These are phyloP conservation scores for Hydroisotoma schaefferi DNA, from an alignment of 2,888 invertebrate genomes.

Conservation along the genomic window DNA sequence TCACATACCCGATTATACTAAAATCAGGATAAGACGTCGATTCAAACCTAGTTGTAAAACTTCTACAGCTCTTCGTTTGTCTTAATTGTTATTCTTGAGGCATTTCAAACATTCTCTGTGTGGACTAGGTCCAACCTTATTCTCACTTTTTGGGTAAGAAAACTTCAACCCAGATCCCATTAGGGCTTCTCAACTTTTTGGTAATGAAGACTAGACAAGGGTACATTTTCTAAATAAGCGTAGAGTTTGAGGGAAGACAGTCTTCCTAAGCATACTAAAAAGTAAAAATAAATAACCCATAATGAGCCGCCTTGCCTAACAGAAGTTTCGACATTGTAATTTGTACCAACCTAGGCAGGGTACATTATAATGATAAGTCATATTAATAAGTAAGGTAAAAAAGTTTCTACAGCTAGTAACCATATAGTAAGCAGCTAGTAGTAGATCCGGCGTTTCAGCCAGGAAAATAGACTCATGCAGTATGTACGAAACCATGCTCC, in stretches of 20 bases:
- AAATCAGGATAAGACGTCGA: too few relatives aligned
- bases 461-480: too few relatives aligned
- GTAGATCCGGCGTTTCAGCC: too few relatives aligned
- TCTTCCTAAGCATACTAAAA: too few relatives aligned
- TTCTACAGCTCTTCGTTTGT: too few relatives aligned
- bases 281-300: constrained; percentile 9
- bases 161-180: constrained; percentile 6
- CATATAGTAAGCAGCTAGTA: too few relatives aligned
- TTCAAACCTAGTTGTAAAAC: too few relatives aligned
- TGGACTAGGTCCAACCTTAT: constrained; percentile 11
- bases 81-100: constrained; percentile 10
- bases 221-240: too few relatives aligned
- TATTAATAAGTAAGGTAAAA: too few relatives aligned
- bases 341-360: constrained; percentile 2
- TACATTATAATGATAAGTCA: not conserved
- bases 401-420: too few relatives aligned
- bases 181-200: constrained; percentile 7
- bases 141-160: constrained; percentile 11
- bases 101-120: not conserved
- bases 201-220: not conserved
- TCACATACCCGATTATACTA: too few relatives aligned
- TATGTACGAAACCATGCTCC: too few relatives aligned
- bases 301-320: not conserved
- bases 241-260: not conserved
- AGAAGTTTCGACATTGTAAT: constrained; percentile 16